phyloP scores from a whole-genome alignment of 2,113 vertebrate genomes.

The Hypanus sabinus region DNA sequence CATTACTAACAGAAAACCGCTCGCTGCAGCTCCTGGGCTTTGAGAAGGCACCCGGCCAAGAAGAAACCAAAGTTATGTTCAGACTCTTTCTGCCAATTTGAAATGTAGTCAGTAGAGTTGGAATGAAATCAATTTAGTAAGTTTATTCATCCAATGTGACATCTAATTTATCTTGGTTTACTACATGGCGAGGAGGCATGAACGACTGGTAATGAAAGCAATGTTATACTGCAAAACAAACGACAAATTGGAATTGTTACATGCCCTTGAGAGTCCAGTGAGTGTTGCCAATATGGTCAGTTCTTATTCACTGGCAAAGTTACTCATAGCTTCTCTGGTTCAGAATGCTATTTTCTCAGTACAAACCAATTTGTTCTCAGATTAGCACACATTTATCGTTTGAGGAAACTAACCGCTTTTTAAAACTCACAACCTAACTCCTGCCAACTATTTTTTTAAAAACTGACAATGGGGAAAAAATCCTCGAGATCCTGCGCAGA shows the following conservation, averaged over 20 bases:
- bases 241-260: background rate
- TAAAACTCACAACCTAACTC: background rate
- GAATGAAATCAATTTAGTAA: background rate
- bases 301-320: background rate
- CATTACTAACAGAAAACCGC: background rate
- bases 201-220: background rate
- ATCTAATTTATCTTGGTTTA: background rate
- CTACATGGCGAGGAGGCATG: background rate
- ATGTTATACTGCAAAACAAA: background rate
- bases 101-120: background rate
- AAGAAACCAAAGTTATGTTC: no score
- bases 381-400: background rate
- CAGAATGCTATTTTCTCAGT: background rate
- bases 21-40: background rate
- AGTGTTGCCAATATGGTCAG: background rate
- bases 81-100: background rate
- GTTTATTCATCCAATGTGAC: background rate
- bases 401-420: background rate
- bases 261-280: no score
- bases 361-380: background rate
- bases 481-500: background rate
- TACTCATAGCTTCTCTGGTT: background rate
- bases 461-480: background rate
- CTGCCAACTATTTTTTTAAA: background rate
- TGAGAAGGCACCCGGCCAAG: no score